Evolutionary conservation across 2,888 invertebrate species (phyloP), one percentile per base, ranked within the genome.

Genomic region (Argyresthia goedartella): DNA sequence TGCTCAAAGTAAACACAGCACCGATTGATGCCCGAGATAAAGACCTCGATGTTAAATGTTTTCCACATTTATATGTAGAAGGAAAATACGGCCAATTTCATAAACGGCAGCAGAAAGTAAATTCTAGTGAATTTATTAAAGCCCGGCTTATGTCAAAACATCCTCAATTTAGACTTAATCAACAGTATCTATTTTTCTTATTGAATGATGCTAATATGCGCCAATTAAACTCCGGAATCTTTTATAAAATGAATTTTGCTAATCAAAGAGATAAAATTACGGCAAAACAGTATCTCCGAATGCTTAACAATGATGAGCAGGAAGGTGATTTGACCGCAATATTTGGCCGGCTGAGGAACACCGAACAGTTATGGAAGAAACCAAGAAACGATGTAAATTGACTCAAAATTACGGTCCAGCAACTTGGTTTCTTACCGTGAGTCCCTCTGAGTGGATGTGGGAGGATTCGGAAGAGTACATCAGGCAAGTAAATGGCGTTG

Each of bases 291-390:
- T 67, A 64, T 56, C 51, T 66, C 13, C 39, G 60, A 9, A 56
- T 59, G 56, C 50, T 63, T 25, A 54, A 57, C 13, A 59, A 63
- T 13, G 58, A 57, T 52, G 59, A 64, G 48, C 44, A 66, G 9
- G 64, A 65, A 59, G 59, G 59, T 47, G 55, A 64, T 36, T 52
- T 65, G 13, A 61, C 53, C 7, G 57, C 63, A 9, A 59, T 67
- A 54, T 66, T 65, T 52, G 54, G 54, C 39, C 51, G 59, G 48
- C 51, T 67, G 50, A 54, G 65, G 43, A 66, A 67, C 54, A 61
- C 64, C 4, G 58, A 61, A 46, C 60, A 64, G 48, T 64, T 54
- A 50, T 59, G 60, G 59, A 55, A 57, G 42, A 57, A 60, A 53
- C 60, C 61, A 16, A 59, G 60, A 52, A 59, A 54, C 52, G 54